phyloP scores from a whole-genome alignment of 2,888 invertebrate genomes.

The Meghimatium bilineatum region DNA sequence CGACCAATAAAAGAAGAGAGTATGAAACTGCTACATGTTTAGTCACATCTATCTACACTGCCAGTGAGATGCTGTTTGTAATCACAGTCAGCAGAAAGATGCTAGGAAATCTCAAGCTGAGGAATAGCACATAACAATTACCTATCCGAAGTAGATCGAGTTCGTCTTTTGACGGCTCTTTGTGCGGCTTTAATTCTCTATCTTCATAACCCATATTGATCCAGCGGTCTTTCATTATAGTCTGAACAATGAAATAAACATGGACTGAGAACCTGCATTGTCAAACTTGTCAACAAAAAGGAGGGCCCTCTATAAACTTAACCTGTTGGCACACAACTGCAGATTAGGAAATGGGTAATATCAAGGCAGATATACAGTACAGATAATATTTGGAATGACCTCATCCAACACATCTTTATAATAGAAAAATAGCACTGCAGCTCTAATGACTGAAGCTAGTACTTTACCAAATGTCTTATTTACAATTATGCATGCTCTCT shows the following conservation, averaged over 20 bases:
- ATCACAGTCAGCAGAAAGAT: conserved; percentile 31
- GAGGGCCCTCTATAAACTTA: conserved; percentile 28
- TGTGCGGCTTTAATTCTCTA: conserved; percentile 95
- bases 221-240: conserved; percentile 96
- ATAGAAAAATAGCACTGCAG: neutral
- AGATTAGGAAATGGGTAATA: conserved; percentile 10
- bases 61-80: conserved; percentile 27
- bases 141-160: conserved; percentile 74
- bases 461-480: neutral
- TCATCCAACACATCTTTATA: neutral
- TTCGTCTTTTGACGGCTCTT: conserved; percentile 81
- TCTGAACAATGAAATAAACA: conserved; percentile 63
- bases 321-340: conserved; percentile 24
- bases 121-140: conserved; percentile 60
- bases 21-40: neutral
- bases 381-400: neutral
- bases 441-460: conserved; percentile 31
- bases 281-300: conserved; percentile 25
- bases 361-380: conserved; percentile 4
- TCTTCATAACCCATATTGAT: conserved; percentile 99
- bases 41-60: conserved; percentile 2
- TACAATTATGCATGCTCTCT: neutral
- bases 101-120: conserved; percentile 35
- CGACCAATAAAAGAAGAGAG: neutral
- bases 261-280: conserved; percentile 39